Evolutionary conservation across 2,888 invertebrate species (phyloP).

Genomic region (Lathronympha strigana): DNA sequence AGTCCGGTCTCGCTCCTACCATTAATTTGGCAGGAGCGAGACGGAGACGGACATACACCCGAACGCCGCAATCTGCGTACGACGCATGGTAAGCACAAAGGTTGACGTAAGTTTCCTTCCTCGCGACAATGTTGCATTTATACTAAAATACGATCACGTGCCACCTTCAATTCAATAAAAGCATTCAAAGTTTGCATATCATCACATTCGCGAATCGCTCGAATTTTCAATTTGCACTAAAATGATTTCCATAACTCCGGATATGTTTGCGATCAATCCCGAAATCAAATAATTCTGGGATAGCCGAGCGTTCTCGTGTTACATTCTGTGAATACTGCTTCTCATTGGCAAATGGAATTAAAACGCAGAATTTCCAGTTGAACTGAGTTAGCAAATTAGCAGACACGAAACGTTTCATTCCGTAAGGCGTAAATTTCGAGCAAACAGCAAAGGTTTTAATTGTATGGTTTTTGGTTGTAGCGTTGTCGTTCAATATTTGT

Average conservation of each 20-base stretch:
- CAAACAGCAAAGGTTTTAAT: too few species aligned
- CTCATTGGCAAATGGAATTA: conserved; percentile 1
- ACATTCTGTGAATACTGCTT: conserved; percentile 7
- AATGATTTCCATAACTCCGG: conserved; percentile 29
- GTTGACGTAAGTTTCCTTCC: too few species aligned
- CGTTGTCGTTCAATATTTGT: too few species aligned
- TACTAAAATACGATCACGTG: too few species aligned
- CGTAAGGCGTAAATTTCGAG: not conserved
- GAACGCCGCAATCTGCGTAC: too few species aligned
- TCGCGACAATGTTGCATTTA: too few species aligned
- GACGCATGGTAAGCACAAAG: too few species aligned
- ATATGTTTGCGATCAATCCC: conserved; percentile 36
- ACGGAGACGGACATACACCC: too few species aligned
- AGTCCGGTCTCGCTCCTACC: too few species aligned
- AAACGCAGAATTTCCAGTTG: conserved; percentile 8
- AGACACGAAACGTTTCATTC: not conserved
- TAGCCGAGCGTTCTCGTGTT: conserved; percentile 17
- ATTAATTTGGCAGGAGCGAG: too few species aligned
- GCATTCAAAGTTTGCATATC: conserved; percentile 11
- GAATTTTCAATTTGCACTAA: conserved; percentile 28
- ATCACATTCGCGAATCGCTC: not conserved
- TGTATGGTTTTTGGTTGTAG: not conserved
- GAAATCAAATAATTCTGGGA: conserved; percentile 28
- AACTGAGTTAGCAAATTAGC: not conserved
- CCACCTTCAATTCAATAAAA: conserved; percentile 1